These are phyloP conservation scores for Cynoglossus semilaevis DNA, from an alignment of 2,113 vertebrate genomes.

Conservation along the genomic window DNA sequence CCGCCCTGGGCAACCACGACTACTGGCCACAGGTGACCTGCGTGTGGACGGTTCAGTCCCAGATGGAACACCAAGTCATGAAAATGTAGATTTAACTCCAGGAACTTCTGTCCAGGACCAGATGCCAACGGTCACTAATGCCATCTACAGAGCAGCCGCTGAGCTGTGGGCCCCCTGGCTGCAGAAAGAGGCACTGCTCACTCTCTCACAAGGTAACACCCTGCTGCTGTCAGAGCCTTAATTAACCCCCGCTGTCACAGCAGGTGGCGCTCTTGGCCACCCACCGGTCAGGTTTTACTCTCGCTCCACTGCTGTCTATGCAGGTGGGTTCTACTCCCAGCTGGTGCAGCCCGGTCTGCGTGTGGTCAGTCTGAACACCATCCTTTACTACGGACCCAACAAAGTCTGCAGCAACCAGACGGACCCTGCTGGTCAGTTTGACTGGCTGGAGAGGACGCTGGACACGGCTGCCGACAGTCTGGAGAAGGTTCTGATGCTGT, in stretches of 20 bases:
- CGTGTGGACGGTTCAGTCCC: too few relatives aligned
- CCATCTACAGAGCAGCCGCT: slow-evolving; percentile 85
- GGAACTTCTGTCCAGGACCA: slow-evolving; percentile 80
- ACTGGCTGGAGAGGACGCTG: slow-evolving; percentile 63
- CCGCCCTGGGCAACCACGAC: slow-evolving; percentile 94
- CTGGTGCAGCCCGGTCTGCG: slow-evolving; percentile 78
- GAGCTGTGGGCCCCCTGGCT: slow-evolving; percentile 90
- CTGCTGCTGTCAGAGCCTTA: too few relatives aligned
- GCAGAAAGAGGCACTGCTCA: slow-evolving; percentile 79
- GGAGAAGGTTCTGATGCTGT: slow-evolving; percentile 49
- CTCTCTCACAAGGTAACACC: slow-evolving; percentile 87
- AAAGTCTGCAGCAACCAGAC: slow-evolving; percentile 79
- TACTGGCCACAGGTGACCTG: slow-evolving; percentile 98
- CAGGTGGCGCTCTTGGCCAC: too few relatives aligned
- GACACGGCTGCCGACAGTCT: slow-evolving; percentile 32
- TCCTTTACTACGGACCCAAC: slow-evolving; percentile 90
- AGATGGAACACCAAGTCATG: not conserved
- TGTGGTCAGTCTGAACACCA: slow-evolving; percentile 92
- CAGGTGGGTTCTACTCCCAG: slow-evolving; percentile 96
- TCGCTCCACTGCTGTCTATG: not conserved
- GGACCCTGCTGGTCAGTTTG: slow-evolving; percentile 77
- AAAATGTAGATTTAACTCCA: not conserved
- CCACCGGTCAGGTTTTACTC: too few relatives aligned
- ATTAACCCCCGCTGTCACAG: too few relatives aligned
- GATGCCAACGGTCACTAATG: slow-evolving; percentile 78